Percentiles rank a stretch among this genome's conserved stretches.
These are phyloP conservation scores for Mastacembelus armatus DNA, from an alignment of 2,797 vertebrate genomes.

Conservation along the genomic window DNA sequence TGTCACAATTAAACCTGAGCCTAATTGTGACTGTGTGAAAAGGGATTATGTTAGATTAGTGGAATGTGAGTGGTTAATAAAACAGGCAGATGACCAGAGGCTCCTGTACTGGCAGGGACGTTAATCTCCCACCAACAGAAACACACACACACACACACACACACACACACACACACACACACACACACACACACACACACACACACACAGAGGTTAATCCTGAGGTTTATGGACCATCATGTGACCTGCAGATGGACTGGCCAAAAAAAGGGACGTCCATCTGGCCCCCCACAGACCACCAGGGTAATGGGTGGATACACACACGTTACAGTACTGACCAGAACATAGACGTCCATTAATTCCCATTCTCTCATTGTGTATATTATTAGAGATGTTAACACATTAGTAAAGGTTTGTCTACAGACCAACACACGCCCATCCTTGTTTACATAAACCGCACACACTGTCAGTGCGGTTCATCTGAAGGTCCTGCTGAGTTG, in stretches of 20 bases:
- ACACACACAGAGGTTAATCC: conserved; percentile 77
- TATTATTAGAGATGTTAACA: too few species aligned
- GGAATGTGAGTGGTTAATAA: conserved; percentile 84
- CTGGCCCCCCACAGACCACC: conserved; percentile 76
- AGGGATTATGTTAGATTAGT: conserved; percentile 83
- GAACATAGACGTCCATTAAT: conserved; percentile 25
- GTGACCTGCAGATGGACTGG: conserved; percentile 82
- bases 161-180: conserved; percentile 40
- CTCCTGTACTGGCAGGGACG: conserved; percentile 56
- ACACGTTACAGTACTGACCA: conserved; percentile 14
- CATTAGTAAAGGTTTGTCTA: conserved; percentile 10
- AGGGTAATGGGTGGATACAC: conserved; percentile 48
- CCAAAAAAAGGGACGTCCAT: conserved; percentile 81
- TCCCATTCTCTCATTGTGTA: neutral
- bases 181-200: conserved; percentile 26
- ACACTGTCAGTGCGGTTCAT: conserved; percentile 25
- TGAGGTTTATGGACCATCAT: conserved; percentile 77
- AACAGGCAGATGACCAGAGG: conserved; percentile 79
- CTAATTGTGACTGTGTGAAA: conserved; percentile 80
- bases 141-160: conserved; percentile 41
- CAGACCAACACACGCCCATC: neutral
- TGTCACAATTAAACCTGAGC: conserved; percentile 62
- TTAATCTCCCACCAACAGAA: conserved; percentile 66
- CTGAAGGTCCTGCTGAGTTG: conserved; percentile 50
- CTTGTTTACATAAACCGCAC: neutral